Percentiles rank a stretch among this genome's conserved stretches.
phyloP scores from a whole-genome alignment of 1,140 invertebrate species.

The Drosophila littoralis region DNA sequence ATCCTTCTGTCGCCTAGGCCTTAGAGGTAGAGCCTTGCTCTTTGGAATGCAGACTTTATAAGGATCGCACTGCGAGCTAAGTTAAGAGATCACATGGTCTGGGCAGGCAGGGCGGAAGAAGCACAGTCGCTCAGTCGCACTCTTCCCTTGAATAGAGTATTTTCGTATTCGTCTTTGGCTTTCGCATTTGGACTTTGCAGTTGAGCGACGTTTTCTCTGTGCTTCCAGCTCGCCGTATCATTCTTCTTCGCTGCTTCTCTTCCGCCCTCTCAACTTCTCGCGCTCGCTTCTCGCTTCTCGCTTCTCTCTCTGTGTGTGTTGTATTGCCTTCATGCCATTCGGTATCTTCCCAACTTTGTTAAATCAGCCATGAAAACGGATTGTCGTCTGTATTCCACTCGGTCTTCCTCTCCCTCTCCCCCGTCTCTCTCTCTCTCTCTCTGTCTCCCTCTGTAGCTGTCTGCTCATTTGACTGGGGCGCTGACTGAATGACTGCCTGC shows the following conservation, averaged over 20 bases:
- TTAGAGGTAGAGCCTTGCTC: no score
- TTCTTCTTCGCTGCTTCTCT: neutral
- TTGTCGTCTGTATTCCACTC: slow-evolving; percentile 62
- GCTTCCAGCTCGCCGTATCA: neutral
- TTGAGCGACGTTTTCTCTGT: neutral
- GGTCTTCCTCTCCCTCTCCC: neutral
- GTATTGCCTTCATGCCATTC: slow-evolving; percentile 40
- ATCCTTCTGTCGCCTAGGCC: no score
- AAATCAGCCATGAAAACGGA: slow-evolving; percentile 81
- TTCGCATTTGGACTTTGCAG: no score
- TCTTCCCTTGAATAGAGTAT: no score
- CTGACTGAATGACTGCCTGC: slow-evolving; percentile 39
- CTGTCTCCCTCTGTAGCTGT: slow-evolving; percentile 13
- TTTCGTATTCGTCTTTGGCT: no score
- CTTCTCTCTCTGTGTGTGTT: slow-evolving; percentile 4
- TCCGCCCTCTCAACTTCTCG: neutral
- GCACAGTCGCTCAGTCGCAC: no score
- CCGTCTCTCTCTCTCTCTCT: neutral
- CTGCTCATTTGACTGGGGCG: slow-evolving; percentile 70
- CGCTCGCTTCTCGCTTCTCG: neutral
- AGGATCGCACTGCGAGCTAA: no score
- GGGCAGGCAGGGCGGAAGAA: no score
- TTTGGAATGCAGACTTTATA: no score
- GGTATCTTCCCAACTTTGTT: slow-evolving; percentile 68
- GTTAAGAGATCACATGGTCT: no score